phyloP scores from a whole-genome alignment of 2,113 vertebrate species.

The Symphodus melops region DNA sequence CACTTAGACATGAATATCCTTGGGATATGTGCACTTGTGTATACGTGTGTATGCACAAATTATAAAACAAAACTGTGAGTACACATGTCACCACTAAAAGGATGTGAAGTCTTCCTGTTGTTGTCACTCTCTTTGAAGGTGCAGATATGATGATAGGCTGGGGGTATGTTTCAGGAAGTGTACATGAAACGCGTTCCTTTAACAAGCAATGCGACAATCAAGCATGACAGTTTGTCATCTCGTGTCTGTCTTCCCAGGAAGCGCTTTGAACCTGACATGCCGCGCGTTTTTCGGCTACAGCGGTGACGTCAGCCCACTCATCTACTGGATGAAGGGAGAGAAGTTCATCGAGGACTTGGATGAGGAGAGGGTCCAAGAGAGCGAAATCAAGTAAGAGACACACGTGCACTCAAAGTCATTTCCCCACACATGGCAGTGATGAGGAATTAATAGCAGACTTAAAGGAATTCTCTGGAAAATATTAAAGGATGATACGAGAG shows the following conservation, averaged over 20 bases:
- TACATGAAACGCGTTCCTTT: not conserved
- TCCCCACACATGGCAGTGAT: conserved; percentile 20
- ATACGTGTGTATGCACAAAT: not conserved
- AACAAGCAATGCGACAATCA: conserved; percentile 12
- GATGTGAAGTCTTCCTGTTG: not conserved
- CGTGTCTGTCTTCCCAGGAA: conserved; percentile 85
- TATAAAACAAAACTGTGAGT: not conserved
- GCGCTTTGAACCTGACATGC: conserved; percentile 94
- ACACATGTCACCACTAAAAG: not conserved
- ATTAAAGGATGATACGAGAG: conserved; percentile 42
- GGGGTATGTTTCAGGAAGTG: not conserved
- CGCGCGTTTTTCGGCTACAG: conserved; percentile 98
- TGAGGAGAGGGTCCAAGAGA: conserved; percentile 95
- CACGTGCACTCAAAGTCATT: conserved; percentile 5
- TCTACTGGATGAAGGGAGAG: conserved; percentile 99
- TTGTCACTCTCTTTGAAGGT: conserved; percentile 16
- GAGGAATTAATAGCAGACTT: conserved; percentile 43
- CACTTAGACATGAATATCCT: conserved; percentile 1
- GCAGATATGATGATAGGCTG: not conserved
- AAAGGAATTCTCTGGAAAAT: conserved; percentile 44
- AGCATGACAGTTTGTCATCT: conserved; percentile 58
- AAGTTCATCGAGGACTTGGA: conserved; percentile 99
- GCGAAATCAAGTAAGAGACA: conserved; percentile 93
- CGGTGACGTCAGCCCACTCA: conserved; percentile 95
- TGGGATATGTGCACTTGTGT: not conserved